Evolutionary conservation across 2,797 vertebrate species (phyloP).

Genomic region (Oreochromis grahami): DNA sequence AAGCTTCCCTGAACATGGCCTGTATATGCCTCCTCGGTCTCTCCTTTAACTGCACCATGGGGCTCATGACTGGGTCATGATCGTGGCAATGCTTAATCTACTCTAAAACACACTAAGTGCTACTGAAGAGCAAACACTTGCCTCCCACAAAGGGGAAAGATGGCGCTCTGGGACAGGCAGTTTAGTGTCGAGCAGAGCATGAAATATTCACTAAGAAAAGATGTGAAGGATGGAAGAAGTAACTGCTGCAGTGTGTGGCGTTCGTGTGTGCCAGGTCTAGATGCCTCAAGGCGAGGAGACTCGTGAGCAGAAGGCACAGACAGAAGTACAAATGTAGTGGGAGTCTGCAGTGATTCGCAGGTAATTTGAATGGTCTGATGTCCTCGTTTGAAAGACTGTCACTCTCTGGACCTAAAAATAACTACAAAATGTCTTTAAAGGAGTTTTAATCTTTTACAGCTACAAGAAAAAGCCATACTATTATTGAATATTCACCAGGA

Average conservation of each 20-base stretch:
- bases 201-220: slow-evolving; percentile 53
- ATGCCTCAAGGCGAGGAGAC: neutral
- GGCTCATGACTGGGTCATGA: slow-evolving; percentile 40
- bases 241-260: neutral
- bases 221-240: slow-evolving; percentile 9
- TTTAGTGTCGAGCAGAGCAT: slow-evolving; percentile 57
- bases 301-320: neutral
- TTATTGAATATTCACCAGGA: neutral
- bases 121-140: slow-evolving; percentile 42
- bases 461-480: neutral
- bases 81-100: slow-evolving; percentile 10
- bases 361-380: neutral
- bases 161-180: slow-evolving; percentile 42
- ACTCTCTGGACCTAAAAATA: neutral
- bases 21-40: neutral
- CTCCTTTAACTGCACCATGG: neutral
- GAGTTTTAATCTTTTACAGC: fast-evolving
- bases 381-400: neutral
- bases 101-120: slow-evolving; percentile 44
- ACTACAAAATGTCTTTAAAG: neutral
- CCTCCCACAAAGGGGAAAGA: slow-evolving; percentile 30
- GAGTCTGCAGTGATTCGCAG: neutral
- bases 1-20: slow-evolving; percentile 10
- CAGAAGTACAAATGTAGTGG: neutral
- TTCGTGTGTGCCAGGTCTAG: neutral